A percentile compares a stretch with the other conserved stretches of the same genome.
Evolutionary conservation across 2,888 invertebrate species (phyloP).

Genomic region (Mycogona germanica): DNA sequence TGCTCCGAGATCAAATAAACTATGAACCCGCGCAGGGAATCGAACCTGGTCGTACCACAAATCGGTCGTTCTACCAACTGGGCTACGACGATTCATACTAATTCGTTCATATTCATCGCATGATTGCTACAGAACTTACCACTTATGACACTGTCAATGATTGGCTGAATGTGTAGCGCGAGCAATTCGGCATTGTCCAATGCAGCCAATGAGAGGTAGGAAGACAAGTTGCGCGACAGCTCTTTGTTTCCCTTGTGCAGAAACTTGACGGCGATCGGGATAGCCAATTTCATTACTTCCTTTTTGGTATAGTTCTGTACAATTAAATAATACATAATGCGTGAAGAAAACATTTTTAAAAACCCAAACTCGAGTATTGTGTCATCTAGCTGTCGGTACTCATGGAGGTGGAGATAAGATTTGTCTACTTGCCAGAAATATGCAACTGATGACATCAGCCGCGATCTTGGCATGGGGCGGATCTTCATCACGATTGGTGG

Average conservation of each 20-base stretch:
- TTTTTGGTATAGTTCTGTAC: constrained; percentile 54
- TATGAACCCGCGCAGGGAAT: no score
- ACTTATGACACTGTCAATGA: constrained; percentile 79
- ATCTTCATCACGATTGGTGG: constrained; percentile 63
- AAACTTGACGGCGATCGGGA: constrained; percentile 85
- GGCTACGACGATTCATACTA: no score
- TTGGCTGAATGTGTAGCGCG: constrained; percentile 74
- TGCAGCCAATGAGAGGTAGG: constrained; percentile 82
- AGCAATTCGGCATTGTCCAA: constrained; percentile 77
- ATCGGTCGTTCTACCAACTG: no score
- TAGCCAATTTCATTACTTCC: constrained; percentile 64
- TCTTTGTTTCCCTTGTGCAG: constrained; percentile 81
- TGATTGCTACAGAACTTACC: constrained; percentile 41
- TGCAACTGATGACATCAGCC: constrained; percentile 85
- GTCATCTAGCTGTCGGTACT: not conserved
- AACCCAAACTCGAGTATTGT: not conserved
- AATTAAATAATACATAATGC: constrained; percentile 21
- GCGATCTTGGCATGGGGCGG: constrained; percentile 95
- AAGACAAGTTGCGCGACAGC: constrained; percentile 76
- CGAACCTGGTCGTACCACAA: no score
- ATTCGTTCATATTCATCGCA: no score
- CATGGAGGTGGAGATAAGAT: not conserved
- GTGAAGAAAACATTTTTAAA: constrained; percentile 17
- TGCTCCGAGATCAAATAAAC: no score
- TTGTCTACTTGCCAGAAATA: constrained; percentile 61